A percentile compares a stretch with the other conserved stretches of the same genome.
phyloP scores from a whole-genome alignment of 2,797 vertebrate genomes.

The Acanthis flammea region DNA sequence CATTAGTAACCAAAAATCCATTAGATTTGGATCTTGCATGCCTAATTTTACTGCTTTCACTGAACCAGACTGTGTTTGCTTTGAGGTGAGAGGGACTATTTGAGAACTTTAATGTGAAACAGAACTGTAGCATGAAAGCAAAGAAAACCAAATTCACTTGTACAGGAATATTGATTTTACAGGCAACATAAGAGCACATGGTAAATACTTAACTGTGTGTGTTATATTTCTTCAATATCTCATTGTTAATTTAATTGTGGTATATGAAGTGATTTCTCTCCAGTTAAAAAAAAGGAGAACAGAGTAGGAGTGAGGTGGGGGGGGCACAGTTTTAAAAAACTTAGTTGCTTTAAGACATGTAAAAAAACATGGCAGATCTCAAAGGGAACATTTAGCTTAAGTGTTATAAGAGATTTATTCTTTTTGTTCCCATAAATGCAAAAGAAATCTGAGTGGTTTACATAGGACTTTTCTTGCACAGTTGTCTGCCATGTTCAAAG shows the following conservation, averaged over 20 bases:
- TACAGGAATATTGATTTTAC: neutral
- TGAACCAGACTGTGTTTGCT: neutral
- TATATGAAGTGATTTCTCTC: neutral
- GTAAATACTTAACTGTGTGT: neutral
- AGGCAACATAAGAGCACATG: neutral
- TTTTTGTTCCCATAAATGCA: neutral
- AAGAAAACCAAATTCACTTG: neutral
- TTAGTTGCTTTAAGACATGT: neutral
- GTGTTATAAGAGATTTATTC: neutral
- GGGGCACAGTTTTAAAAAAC: fast-evolving
- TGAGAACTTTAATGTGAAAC: neutral
- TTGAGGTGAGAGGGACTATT: neutral
- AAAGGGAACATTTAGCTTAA: neutral
- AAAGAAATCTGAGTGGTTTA: neutral
- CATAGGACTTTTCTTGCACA: neutral
- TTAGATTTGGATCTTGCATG: neutral
- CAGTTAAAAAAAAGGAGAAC: fast-evolving
- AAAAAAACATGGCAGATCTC: neutral
- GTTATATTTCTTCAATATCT: neutral
- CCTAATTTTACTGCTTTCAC: slow-evolving; percentile 15
- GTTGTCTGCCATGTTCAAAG: neutral
- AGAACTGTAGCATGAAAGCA: neutral
- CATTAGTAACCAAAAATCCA: slow-evolving; percentile 22
- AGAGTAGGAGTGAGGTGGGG: fast-evolving
- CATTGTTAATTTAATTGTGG: neutral